phyloP scores from a whole-genome alignment of 2,888 invertebrate genomes.

The Drosophila recens region DNA sequence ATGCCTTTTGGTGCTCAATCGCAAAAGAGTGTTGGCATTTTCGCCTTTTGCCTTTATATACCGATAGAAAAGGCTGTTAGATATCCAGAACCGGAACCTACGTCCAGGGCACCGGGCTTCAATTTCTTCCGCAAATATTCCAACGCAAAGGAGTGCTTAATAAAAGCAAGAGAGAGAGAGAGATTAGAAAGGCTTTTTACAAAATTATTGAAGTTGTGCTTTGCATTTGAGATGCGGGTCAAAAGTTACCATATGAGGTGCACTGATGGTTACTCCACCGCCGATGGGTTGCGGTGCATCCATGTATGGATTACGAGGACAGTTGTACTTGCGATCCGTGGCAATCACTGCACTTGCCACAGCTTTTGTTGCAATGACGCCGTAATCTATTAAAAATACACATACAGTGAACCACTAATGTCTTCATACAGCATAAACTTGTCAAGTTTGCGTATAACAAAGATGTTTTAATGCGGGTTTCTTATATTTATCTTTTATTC shows the following conservation, averaged over 20 bases:
- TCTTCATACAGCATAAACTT: too few relatives aligned
- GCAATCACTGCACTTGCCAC: constrained; percentile 93
- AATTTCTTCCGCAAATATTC: constrained; percentile 93
- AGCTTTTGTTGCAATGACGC: constrained; percentile 90
- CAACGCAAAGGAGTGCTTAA: constrained; percentile 95
- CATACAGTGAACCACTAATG: too few relatives aligned
- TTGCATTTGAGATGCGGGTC: not conserved
- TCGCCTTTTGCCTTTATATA: constrained; percentile 88
- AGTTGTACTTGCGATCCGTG: constrained; percentile 94
- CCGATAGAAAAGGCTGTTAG: constrained; percentile 94
- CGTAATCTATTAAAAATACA: constrained; percentile 88
- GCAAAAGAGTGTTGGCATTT: constrained; percentile 88
- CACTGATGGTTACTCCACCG: constrained; percentile 97
- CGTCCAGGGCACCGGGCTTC: constrained; percentile 92
- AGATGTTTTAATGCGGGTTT: too few relatives aligned
- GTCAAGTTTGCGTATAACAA: too few relatives aligned
- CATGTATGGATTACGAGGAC: constrained; percentile 91
- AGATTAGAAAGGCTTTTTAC: not conserved
- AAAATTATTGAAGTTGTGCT: not conserved
- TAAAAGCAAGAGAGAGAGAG: not conserved
- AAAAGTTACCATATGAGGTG: constrained; percentile 95
- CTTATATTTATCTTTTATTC: too few relatives aligned
- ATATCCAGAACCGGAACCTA: constrained; percentile 97
- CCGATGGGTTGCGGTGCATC: constrained; percentile 98
- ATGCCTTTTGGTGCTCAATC: constrained; percentile 95